Percentiles rank a stretch among this genome's conserved stretches.
Conservation (phyloP, 2,888 invertebrate species). For the Cephus sareptanus region DNA sequence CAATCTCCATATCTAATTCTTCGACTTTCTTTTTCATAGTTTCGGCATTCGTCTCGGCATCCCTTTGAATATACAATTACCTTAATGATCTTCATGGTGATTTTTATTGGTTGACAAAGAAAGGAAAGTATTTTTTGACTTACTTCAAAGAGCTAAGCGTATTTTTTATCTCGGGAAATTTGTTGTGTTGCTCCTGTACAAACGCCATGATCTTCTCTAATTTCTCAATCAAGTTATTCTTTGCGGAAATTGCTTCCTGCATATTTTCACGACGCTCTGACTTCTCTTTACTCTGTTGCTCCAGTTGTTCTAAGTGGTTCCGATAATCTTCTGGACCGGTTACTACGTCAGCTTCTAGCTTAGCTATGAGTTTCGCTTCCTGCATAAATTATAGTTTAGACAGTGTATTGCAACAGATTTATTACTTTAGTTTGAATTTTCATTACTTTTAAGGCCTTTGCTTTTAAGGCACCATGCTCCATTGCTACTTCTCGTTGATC, state of each 20-base stretch:
- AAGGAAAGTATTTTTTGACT: slow-evolving; percentile 6
- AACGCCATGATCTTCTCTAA: slow-evolving; percentile 28
- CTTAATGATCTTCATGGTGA: background rate
- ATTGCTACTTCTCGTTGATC: slow-evolving; percentile 26
- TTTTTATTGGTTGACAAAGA: background rate
- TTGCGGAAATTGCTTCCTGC: slow-evolving; percentile 36
- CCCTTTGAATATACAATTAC: slow-evolving; percentile 19
- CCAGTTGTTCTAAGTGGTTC: slow-evolving; percentile 31
- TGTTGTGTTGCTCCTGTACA: slow-evolving; percentile 30
- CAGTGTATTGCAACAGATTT: background rate
- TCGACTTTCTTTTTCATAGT: slow-evolving; percentile 28
- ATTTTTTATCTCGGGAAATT: slow-evolving; percentile 31
- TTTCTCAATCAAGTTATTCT: slow-evolving; percentile 37
- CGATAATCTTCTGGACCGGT: slow-evolving; percentile 40
- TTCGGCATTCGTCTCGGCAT: slow-evolving; percentile 23
- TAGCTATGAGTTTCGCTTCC: background rate
- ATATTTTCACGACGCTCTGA: slow-evolving; percentile 33
- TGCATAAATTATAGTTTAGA: background rate
- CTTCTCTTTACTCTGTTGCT: slow-evolving; percentile 30
- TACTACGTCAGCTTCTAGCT: slow-evolving; percentile 40
- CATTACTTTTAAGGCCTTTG: slow-evolving; percentile 34
- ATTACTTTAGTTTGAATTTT: background rate
- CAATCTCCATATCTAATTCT: slow-evolving; percentile 10
- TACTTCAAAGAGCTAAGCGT: slow-evolving; percentile 32
- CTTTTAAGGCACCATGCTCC: slow-evolving; percentile 22